Conservation (phyloP, 2,113 vertebrate species). For the Gracilinanus agilis region DNA sequence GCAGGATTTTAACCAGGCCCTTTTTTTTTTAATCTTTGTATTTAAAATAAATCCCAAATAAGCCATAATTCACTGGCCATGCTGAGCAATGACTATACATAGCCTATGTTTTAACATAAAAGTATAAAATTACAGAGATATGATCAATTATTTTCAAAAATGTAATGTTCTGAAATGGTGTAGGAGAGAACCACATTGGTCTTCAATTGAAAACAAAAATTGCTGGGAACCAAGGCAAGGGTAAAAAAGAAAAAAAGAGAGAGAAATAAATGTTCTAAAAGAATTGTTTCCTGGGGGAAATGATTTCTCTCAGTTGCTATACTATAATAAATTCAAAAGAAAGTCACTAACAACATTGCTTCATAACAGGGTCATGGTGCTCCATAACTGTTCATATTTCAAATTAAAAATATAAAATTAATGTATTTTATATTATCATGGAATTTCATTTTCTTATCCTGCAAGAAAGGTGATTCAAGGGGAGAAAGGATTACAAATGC, state of each 20-base stretch:
- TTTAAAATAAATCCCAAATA: conserved; percentile 84
- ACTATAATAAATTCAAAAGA: conserved; percentile 66
- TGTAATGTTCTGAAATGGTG: conserved; percentile 70
- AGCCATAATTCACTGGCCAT: conserved; percentile 82
- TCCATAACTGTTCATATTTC: conserved; percentile 61
- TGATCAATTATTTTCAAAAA: conserved; percentile 81
- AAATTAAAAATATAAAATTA: conserved; percentile 65
- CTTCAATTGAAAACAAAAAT: conserved; percentile 77
- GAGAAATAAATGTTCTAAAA: conserved; percentile 54
- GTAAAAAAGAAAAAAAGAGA: conserved; percentile 30
- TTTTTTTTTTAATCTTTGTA: conserved; percentile 80
- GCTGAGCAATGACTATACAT: conserved; percentile 74
- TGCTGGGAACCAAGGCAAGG: conserved; percentile 59
- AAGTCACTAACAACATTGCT: conserved; percentile 67
- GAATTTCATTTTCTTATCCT: conserved; percentile 45
- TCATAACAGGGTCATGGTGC: conserved; percentile 64
- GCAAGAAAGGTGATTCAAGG: neutral
- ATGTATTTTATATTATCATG: conserved; percentile 52
- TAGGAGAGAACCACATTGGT: conserved; percentile 67
- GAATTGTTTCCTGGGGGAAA: conserved; percentile 68
- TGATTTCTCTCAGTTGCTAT: conserved; percentile 64
- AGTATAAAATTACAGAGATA: conserved; percentile 82
- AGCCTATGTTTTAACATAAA: conserved; percentile 81
- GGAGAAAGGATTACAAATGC: neutral
- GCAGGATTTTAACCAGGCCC: conserved; percentile 77